Evolutionary conservation across 2,113 vertebrate species (phyloP).

Genomic region (Calypte anna): DNA sequence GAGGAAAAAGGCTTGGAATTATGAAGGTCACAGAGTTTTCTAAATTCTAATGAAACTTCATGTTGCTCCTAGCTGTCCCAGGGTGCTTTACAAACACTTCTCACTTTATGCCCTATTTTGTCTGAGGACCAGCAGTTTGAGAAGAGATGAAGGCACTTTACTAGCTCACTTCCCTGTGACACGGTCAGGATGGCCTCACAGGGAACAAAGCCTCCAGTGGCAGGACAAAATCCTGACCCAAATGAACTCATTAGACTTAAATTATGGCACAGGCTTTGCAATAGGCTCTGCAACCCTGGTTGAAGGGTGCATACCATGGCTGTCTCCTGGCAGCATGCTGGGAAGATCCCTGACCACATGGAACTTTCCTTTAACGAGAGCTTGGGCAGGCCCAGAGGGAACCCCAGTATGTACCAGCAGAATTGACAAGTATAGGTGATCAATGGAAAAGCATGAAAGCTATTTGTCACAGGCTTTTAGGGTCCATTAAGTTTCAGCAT

Average conservation of each 20-base stretch:
- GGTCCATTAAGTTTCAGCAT: neutral
- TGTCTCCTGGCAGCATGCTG: neutral
- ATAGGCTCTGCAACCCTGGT: neutral
- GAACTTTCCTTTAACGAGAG: neutral
- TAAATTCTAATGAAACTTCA: neutral
- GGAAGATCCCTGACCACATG: neutral
- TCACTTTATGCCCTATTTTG: neutral
- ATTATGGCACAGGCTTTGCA: neutral
- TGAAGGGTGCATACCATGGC: neutral
- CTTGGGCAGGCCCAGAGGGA: neutral
- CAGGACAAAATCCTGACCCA: neutral
- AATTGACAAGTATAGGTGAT: neutral
- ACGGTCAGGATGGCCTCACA: neutral
- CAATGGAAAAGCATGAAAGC: neutral
- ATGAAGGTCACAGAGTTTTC: neutral
- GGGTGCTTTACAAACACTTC: neutral
- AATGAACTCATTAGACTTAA: neutral
- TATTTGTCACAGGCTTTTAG: neutral
- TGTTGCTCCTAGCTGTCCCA: neutral
- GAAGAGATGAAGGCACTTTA: neutral
- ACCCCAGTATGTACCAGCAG: neutral
- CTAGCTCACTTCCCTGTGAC: neutral
- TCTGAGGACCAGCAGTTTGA: neutral
- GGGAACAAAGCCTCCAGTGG: neutral
- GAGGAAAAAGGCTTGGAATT: neutral